A percentile compares a stretch with the other conserved stretches of the same genome.
Evolutionary conservation across 2,113 vertebrate species (phyloP).

Genomic region (Coracopsis vasa): DNA sequence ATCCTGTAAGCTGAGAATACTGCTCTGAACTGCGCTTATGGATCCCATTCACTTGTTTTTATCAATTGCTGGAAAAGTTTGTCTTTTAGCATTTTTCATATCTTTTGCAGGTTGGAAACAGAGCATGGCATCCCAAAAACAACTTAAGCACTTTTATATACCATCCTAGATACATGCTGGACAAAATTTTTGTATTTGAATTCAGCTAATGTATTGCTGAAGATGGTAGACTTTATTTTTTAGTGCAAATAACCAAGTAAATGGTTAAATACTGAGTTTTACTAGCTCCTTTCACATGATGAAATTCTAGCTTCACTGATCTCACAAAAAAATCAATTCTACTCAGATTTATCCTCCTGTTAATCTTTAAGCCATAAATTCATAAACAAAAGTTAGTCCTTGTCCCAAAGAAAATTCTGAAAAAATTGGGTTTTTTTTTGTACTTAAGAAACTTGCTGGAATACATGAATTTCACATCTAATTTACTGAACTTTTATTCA

Average conservation of each 20-base stretch:
- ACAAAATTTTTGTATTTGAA: neutral
- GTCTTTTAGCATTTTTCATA: neutral
- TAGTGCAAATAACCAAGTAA: neutral
- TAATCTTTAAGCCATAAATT: neutral
- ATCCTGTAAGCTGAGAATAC: neutral
- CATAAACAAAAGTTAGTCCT: neutral
- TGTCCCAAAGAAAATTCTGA: neutral
- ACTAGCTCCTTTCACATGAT: neutral
- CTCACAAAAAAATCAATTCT: neutral
- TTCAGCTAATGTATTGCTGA: neutral
- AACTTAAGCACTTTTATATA: rapidly evolving
- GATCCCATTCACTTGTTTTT: neutral
- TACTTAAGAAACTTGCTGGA: neutral
- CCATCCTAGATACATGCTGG: neutral
- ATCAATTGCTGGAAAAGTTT: neutral
- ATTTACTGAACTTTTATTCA: neutral
- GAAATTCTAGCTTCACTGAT: neutral
- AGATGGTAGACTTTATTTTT: neutral
- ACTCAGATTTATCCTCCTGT: neutral
- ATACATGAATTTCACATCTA: neutral
- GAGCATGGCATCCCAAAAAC: neutral
- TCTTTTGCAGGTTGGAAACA: neutral
- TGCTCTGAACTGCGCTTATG: neutral
- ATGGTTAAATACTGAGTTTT: neutral
- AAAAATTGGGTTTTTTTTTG: neutral